Conservation (phyloP, 2,797 vertebrate genomes). For the Crocidura indochinensis region DNA sequence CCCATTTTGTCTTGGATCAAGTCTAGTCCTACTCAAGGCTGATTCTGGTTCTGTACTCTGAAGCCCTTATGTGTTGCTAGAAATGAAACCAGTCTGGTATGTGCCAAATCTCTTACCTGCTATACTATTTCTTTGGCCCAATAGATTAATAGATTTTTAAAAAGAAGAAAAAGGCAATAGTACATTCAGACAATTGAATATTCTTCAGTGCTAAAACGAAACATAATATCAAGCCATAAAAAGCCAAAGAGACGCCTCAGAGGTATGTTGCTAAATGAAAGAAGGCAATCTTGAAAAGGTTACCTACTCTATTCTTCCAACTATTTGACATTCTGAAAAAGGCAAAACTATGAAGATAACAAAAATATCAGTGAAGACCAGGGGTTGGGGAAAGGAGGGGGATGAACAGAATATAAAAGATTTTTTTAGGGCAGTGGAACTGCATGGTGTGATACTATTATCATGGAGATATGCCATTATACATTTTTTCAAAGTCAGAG, state of each 20-base stretch:
- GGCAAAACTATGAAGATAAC: neutral
- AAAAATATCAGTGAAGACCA: neutral
- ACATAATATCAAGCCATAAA: neutral
- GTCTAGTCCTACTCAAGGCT: no score
- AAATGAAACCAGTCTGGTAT: no score
- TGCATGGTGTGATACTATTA: neutral
- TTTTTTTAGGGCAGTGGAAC: neutral
- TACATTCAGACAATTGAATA: no score
- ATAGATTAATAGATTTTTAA: no score
- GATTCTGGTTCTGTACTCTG: no score
- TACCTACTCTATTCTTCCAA: neutral
- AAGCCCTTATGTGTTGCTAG: no score
- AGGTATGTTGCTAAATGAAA: neutral
- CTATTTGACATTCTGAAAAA: neutral
- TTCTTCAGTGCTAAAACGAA: neutral
- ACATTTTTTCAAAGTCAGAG: neutral
- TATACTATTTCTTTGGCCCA: no score
- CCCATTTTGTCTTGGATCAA: no score
- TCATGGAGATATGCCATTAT: neutral
- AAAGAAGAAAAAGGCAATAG: neutral
- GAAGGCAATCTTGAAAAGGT: neutral
- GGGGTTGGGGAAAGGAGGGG: neutral
- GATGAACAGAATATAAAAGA: neutral
- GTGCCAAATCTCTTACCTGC: no score
- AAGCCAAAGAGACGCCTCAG: neutral